Base-by-base conservation (phyloP, 2,888 invertebrate genomes). In the Aphelenchoides bicaudatus region DNA sequence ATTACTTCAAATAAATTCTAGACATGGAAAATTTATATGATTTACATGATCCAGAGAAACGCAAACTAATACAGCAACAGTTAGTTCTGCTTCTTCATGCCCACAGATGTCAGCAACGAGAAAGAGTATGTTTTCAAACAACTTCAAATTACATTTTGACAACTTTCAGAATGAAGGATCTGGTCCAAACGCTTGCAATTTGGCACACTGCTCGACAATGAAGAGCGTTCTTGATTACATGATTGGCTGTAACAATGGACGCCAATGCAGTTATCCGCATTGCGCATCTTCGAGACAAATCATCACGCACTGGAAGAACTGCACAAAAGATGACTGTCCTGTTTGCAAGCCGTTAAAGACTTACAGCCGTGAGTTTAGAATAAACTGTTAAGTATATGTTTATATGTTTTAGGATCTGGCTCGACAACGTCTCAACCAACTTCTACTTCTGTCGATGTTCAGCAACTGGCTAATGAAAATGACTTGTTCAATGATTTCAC, bases 181-280 rank as follows among this genome's bases (percentile, higher is more conserved):
- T 27, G 49, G 49, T 21, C 65, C 64, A 29, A 59, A 69, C 19
- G 79, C 82, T 77, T 99, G 98, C 81, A 86, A 86, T 25, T 85
- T 98, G 67, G 92, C 93, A n/a, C 94, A 99, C 81, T 99, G 98
- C 83, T 88, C 90, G 80, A 94, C 94, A 3, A 99, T 99, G 98
- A 96, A 98, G 81, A 91, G 89, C 73, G 96, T 98, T 16, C 84
- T 99, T 66, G 90, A 88, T 75, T 98, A 98, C 79, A 94, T 99
- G 96, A 92, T 91, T 70, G 90, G 88, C 10, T 99, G 98, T 82
- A 88, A 88, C 81, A 88, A 88, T 19, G 94, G 93, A 54, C 80
- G 82, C 68, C 73, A 76, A 25, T 76, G 76, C 58, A 75, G 86
- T 27, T 85, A 84, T 58, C 88, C 96, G 27, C 98, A 99, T 79